A percentile compares a stretch with the other conserved stretches of the same genome.
phyloP scores from a whole-genome alignment of 30 jellyfish, hydroid and myxozoan genomes.

The Aurelia sp. region DNA sequence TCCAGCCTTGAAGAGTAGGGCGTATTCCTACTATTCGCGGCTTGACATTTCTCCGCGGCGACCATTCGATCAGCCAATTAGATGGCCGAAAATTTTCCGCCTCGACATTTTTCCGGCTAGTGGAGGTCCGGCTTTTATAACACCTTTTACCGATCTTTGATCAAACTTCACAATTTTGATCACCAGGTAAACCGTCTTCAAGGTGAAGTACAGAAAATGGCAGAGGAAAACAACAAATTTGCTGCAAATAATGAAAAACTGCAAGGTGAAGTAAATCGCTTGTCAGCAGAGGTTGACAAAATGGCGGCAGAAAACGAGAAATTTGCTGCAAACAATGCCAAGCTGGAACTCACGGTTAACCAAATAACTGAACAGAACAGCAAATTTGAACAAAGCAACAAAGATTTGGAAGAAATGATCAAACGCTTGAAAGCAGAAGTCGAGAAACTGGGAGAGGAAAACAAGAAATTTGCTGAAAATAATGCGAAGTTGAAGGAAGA shows the following conservation, averaged over 20 bases:
- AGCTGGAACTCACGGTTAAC: slow-evolving; percentile 68
- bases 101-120: too few relatives aligned
- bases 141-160: too few relatives aligned
- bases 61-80: too few relatives aligned
- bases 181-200: slow-evolving; percentile 44
- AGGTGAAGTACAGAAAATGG: slow-evolving; percentile 71
- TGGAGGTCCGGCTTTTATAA: too few relatives aligned
- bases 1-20: too few relatives aligned
- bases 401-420: slow-evolving; percentile 78
- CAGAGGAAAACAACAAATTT: slow-evolving; percentile 84
- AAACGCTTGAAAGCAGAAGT: slow-evolving; percentile 79
- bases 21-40: too few relatives aligned
- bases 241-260: slow-evolving; percentile 74
- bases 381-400: slow-evolving; percentile 85
- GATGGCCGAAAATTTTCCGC: too few relatives aligned
- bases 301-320: slow-evolving; percentile 85
- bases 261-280: slow-evolving; percentile 72
- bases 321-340: slow-evolving; percentile 75
- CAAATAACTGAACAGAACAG: slow-evolving; percentile 79
- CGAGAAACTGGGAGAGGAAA: slow-evolving; percentile 80
- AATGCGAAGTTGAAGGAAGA: slow-evolving; percentile 82
- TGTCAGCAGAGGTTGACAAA: slow-evolving; percentile 73
- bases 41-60: too few relatives aligned
- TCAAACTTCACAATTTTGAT: too few relatives aligned
- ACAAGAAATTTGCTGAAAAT: slow-evolving; percentile 88